phyloP scores from a whole-genome alignment of 2,113 vertebrate genomes.

The Clinocottus analis region DNA sequence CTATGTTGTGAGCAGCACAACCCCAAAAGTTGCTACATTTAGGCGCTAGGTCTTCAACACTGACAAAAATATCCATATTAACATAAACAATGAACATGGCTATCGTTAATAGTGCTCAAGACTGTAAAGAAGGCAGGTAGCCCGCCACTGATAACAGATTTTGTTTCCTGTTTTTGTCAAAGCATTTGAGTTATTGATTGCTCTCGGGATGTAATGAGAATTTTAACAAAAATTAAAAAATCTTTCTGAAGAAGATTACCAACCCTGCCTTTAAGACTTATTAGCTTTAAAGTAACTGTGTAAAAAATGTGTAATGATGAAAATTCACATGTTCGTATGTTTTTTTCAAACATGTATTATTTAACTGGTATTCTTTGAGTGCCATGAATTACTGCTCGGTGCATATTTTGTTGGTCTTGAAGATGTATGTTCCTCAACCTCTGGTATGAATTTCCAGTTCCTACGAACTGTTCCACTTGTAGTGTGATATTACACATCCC shows the following conservation, averaged over 20 bases:
- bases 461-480: not conserved
- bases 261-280: not conserved
- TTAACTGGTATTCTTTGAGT: not conserved
- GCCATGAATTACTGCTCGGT: constrained; percentile 6
- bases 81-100: not conserved
- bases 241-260: not conserved
- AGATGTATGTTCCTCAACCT: not conserved
- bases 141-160: not conserved
- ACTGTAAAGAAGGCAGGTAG: too few relatives aligned
- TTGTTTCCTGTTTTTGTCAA: not conserved
- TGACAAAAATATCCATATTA: not conserved
- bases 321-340: constrained; percentile 6
- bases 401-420: not conserved
- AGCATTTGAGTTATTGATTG: not conserved
- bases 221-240: not conserved
- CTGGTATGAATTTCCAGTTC: constrained; percentile 1
- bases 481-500: not conserved
- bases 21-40: not conserved
- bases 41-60: not conserved
- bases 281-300: constrained; percentile 24
- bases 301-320: not conserved
- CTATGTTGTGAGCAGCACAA: not conserved
- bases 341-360: not conserved
- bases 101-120: not conserved
- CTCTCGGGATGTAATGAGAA: not conserved